Evolutionary conservation across 1,140 invertebrate species (phyloP).

Genomic region (Pissodes strobi): DNA sequence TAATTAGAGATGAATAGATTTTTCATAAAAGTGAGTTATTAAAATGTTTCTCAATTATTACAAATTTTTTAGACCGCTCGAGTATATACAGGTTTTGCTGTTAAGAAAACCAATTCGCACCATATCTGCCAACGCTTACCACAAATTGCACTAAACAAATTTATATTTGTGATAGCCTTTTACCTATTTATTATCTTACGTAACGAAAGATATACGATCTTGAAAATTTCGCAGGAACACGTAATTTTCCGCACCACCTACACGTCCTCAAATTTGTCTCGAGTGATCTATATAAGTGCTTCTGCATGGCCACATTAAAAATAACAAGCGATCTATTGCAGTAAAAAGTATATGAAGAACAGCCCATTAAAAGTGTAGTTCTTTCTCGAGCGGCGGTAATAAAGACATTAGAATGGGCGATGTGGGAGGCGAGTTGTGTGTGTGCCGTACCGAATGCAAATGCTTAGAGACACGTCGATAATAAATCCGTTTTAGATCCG

Average conservation of each 20-base stretch:
- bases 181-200: no score
- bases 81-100: no score
- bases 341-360: not conserved
- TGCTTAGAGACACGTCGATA: conserved; percentile 26
- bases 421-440: conserved; percentile 24
- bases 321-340: not conserved
- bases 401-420: conserved; percentile 28
- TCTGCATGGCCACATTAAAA: not conserved
- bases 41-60: no score
- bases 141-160: no score
- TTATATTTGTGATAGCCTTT: no score
- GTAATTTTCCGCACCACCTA: conserved; percentile 12
- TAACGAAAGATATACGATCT: no score
- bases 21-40: no score
- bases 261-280: not conserved
- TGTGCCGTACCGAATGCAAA: conserved; percentile 34
- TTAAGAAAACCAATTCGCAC: no score
- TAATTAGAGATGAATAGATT: no score
- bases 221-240: no score
- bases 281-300: not conserved
- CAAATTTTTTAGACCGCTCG: no score
- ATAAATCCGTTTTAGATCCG: conserved; percentile 36
- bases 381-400: conserved; percentile 11
- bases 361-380: not conserved
- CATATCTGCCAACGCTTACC: no score